phyloP scores from a whole-genome alignment of 92 coral and sea anemone species.

The Siderastrea siderea region DNA sequence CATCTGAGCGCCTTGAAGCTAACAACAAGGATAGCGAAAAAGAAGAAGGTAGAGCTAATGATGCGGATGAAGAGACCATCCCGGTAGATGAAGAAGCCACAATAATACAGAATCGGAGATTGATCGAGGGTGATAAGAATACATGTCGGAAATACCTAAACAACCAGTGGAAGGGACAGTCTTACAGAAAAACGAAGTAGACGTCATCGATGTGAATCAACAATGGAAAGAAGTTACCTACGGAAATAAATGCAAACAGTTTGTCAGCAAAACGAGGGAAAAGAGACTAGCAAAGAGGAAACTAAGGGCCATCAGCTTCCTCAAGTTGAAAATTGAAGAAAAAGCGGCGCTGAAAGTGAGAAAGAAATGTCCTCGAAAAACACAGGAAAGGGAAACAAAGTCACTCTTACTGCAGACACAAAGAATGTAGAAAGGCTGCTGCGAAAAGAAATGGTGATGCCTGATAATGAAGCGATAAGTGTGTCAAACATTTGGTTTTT shows the following conservation, averaged over 20 bases:
- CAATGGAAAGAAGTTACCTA: background rate
- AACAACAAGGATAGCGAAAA: background rate
- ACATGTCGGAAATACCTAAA: background rate
- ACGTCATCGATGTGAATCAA: background rate
- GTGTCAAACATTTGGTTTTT: constrained; percentile 72
- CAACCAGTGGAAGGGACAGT: background rate
- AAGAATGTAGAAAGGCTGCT: constrained; percentile 29
- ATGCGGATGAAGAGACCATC: constrained; percentile 21
- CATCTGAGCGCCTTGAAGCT: background rate
- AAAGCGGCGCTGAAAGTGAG: background rate
- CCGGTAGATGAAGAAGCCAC: constrained; percentile 41
- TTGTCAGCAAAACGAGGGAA: background rate
- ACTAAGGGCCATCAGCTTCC: background rate
- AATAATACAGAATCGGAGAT: constrained; percentile 36
- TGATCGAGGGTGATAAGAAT: constrained; percentile 61
- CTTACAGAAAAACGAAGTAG: background rate
- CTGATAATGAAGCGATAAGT: constrained; percentile 44
- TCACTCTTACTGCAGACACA: background rate
- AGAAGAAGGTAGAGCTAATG: background rate
- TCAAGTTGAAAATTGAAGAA: background rate
- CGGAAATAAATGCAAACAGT: too few species aligned
- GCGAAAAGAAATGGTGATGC: constrained; percentile 34
- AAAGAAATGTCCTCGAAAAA: background rate
- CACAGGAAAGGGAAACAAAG: background rate
- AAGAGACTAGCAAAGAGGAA: background rate